Base-by-base conservation (phyloP, 2,113 vertebrate genomes). In the Percina caprodes region DNA sequence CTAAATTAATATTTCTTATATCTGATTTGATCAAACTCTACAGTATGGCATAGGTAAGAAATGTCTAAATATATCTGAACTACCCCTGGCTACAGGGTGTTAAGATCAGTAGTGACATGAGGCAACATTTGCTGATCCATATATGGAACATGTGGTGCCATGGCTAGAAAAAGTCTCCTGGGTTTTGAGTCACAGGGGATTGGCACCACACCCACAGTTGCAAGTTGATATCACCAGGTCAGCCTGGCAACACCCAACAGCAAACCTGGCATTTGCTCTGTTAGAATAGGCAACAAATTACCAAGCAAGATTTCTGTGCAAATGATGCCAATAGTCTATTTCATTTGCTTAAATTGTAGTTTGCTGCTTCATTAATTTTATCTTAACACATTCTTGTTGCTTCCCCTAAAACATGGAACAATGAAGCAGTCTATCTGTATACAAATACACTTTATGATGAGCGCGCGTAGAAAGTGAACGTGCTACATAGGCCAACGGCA, bases 191-290 rank as follows among this genome's bases (percentile, higher is more conserved):
- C 83, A 52, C 42, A 62, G 79, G 81, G 76, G 75, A 72, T 58
- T 88, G 89, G 90, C 87, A 83, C 74, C 79, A 85, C 79, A 83
- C 86, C 89, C 89, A 79, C 26, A 51, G 59, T 81, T 85, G 78
- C 86, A 91, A 87, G 85, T 78, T 86, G 85, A 79, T 74, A 78
- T 87, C 85, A 74, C 75, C 71, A 18, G 82, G 86, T 77, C 77
- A 74, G 80, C 77, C 72, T 80, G 75, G 74, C 84, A 74, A 82
- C 67, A 61, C 72, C 65, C 0, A 65, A 69, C 60, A 46, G 69
- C 62, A 51, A 77, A 77, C 69, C 69, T 63, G 49, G 30, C 35
- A 35, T 69, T 62, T 75, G 19, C 62, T 84, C 51, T 19, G 5
- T 5, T 18, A 48, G 33, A 74, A 65, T 1, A 52, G 5, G 23